Evolutionary conservation across 1,140 invertebrate species (phyloP).

Genomic region (Dryas iulia): DNA sequence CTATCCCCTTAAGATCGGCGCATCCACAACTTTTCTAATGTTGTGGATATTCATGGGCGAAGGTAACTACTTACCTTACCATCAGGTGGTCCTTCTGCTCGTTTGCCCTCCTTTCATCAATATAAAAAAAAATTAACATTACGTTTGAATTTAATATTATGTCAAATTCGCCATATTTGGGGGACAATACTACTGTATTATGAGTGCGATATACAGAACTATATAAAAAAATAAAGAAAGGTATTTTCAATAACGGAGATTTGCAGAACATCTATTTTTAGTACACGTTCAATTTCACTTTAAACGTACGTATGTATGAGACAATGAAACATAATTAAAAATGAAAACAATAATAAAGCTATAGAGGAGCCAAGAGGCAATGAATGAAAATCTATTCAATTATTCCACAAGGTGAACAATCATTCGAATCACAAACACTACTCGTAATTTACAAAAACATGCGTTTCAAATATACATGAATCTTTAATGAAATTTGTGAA

Average conservation of each 20-base stretch:
- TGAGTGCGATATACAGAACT: background rate
- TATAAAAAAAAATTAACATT: too few species aligned
- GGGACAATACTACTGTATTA: too few species aligned
- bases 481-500: background rate
- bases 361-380: background rate
- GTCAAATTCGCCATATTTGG: too few species aligned
- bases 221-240: background rate
- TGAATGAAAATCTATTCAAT: background rate
- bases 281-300: background rate
- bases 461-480: background rate
- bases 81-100: too few species aligned
- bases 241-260: background rate
- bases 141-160: too few species aligned
- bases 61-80: too few species aligned
- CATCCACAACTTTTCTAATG: too few species aligned
- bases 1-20: too few species aligned
- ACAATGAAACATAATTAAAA: slow-evolving; percentile 2
- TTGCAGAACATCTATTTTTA: background rate
- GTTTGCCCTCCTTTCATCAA: too few species aligned
- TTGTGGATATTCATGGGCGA: too few species aligned
- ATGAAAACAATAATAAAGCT: background rate
- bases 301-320: background rate
- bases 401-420: slow-evolving; percentile 1
- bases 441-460: background rate
- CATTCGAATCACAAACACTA: background rate